Conservation (phyloP, 2,113 vertebrate species). For the Harpagus bidentatus region DNA sequence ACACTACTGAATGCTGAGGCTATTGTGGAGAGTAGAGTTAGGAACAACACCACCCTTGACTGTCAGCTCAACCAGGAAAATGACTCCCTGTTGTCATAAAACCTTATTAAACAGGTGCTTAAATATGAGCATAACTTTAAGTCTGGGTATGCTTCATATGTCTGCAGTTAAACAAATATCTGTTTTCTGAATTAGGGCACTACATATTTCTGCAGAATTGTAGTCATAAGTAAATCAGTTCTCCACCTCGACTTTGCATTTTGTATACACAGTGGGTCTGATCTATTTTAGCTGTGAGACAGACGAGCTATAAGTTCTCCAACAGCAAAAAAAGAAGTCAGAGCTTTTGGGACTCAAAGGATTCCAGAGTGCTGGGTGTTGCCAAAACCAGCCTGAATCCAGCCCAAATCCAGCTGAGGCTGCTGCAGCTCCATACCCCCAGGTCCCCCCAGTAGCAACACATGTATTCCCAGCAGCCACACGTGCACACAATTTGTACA, state of each 20-base stretch:
- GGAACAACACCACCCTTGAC: not conserved
- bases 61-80: not conserved
- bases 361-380: not conserved
- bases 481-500: accelerated
- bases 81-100: not conserved
- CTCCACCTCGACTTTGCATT: not conserved
- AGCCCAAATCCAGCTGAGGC: not conserved
- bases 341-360: not conserved
- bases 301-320: not conserved
- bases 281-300: not conserved
- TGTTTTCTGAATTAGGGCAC: not conserved
- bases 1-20: not conserved
- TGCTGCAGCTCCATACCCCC: not conserved
- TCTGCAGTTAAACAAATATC: not conserved
- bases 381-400: not conserved
- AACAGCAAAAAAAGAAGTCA: not conserved
- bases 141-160: not conserved
- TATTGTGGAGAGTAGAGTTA: not conserved
- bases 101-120: not conserved
- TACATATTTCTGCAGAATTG: not conserved
- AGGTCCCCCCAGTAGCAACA: accelerated
- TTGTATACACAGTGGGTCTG: not conserved
- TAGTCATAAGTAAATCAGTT: not conserved
- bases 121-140: not conserved
- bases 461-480: not conserved